Evolutionary conservation across 2,888 invertebrate genomes (phyloP).

Genomic region (Sialis fuliginosa): DNA sequence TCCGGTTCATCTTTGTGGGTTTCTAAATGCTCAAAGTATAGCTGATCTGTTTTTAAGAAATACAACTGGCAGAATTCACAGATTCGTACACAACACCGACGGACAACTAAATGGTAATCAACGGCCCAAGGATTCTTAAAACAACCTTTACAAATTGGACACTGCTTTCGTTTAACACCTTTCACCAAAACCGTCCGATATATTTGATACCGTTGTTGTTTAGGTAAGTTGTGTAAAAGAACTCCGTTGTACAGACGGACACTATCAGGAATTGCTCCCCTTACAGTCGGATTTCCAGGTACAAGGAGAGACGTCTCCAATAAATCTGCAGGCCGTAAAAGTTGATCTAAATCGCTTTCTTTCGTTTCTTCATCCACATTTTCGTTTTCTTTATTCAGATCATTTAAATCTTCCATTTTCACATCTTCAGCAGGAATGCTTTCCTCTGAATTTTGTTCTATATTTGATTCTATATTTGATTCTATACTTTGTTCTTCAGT

Average conservation of each 20-base stretch:
- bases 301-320: neutral
- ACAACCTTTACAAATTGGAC: conserved; percentile 1
- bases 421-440: neutral
- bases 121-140: conserved; percentile 1
- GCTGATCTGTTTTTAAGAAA: conserved; percentile 1
- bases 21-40: conserved; percentile 1
- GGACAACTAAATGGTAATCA: conserved; percentile 3
- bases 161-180: conserved; percentile 1
- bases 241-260: neutral
- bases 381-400: neutral
- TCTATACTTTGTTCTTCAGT: neutral
- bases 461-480: neutral
- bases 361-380: neutral
- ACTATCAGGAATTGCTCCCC: neutral
- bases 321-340: neutral
- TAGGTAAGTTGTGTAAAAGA: neutral
- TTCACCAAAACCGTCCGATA: neutral
- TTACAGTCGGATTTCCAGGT: neutral
- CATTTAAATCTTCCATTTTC: too few relatives aligned
- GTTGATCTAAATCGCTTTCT: neutral
- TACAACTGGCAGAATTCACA: conserved; percentile 3
- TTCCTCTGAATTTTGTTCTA: neutral
- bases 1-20: conserved; percentile 1
- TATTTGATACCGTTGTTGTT: neutral
- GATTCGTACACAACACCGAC: conserved; percentile 3